Conservation (phyloP, 2,113 vertebrate genomes). For the Heteronetta atricapilla region DNA sequence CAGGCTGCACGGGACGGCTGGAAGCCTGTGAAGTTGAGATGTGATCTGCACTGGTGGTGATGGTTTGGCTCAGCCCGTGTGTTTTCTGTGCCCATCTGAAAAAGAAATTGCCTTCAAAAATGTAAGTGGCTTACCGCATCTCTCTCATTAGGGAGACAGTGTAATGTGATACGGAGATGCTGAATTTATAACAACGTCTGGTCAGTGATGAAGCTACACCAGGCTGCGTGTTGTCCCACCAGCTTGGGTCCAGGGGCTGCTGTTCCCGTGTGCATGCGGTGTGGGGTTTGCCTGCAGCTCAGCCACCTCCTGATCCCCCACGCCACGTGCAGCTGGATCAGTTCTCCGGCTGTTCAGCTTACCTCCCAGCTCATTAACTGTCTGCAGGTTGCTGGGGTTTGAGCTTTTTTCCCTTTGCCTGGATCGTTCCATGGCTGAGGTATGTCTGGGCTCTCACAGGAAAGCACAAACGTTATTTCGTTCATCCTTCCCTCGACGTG, state of each 20-base stretch:
- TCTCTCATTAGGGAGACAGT: neutral
- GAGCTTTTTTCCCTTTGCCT: neutral
- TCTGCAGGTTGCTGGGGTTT: neutral
- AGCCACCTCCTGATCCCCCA: neutral
- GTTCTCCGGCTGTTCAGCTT: neutral
- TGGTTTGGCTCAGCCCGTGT: neutral
- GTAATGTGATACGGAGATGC: neutral
- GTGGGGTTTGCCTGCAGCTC: rapidly evolving
- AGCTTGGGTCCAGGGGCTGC: neutral
- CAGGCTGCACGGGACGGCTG: neutral
- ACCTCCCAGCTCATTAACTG: neutral
- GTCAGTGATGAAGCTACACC: neutral
- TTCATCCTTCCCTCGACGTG: neutral
- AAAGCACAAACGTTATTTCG: neutral
- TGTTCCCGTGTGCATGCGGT: no score
- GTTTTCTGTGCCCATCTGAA: neutral
- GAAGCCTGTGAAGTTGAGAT: neutral
- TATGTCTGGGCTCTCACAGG: neutral
- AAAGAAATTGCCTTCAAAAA: neutral
- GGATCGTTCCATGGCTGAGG: neutral
- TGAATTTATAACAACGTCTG: neutral
- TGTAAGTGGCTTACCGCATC: neutral
- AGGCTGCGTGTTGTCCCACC: neutral
- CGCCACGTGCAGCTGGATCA: neutral
- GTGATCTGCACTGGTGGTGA: neutral